These are phyloP conservation scores for Rhopalosiphum padi DNA, from an alignment of 1,140 invertebrate species.

Conservation along the genomic window DNA sequence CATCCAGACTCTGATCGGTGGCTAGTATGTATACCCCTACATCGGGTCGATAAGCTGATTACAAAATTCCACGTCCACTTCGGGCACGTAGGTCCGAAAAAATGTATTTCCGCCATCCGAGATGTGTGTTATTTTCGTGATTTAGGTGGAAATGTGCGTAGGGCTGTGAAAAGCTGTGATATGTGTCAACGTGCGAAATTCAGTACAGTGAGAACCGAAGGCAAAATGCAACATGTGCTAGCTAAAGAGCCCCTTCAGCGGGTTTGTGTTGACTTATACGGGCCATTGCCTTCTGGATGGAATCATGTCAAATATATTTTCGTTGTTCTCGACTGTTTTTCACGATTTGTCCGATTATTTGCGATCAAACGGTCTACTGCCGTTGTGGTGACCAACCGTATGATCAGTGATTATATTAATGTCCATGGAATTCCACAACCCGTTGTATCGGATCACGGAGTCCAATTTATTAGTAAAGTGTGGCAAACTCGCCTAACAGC, in stretches of 20 bases:
- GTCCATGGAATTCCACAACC: not conserved
- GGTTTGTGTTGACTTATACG: not conserved
- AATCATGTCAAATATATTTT: not conserved
- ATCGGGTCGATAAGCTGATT: not conserved
- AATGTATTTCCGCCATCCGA: not conserved
- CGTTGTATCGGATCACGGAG: not conserved
- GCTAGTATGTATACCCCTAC: not conserved
- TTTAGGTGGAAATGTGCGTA: not conserved
- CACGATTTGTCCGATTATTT: constrained; percentile 15
- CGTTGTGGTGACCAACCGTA: not conserved
- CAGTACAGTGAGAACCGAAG: not conserved
- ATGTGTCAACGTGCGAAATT: not conserved
- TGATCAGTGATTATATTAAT: not conserved
- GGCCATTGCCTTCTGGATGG: constrained; percentile 13
- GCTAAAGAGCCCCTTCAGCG: not conserved
- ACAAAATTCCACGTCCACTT: not conserved
- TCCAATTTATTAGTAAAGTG: not conserved
- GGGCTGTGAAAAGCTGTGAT: not conserved
- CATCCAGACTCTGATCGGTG: not conserved
- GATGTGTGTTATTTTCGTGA: not conserved
- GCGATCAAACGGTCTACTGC: not conserved
- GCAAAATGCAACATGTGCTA: not conserved
- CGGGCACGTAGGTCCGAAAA: not conserved
- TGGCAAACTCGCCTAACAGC: not conserved
- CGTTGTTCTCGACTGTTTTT: constrained; percentile 17